Percentiles rank a stretch among this genome's conserved stretches.
These are phyloP conservation scores for Vespertilio murinus DNA, from an alignment of 2,797 vertebrate genomes.

Conservation along the genomic window DNA sequence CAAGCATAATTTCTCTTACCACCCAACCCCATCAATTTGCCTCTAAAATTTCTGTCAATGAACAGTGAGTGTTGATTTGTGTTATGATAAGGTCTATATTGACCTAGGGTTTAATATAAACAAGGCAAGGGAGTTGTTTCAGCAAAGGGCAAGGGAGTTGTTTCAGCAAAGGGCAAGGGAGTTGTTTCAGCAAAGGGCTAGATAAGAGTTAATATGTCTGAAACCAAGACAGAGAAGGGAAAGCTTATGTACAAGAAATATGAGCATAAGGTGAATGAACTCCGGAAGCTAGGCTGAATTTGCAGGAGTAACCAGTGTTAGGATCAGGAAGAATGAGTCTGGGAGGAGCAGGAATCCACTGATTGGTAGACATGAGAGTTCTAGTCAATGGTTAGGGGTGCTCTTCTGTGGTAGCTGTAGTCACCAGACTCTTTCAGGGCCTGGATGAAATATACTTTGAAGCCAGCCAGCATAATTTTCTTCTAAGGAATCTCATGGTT, in stretches of 20 bases:
- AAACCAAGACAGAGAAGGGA: slow-evolving; percentile 17
- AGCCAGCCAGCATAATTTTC: neutral
- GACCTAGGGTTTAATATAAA: neutral
- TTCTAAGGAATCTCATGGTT: slow-evolving; percentile 24
- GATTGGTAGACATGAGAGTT: neutral
- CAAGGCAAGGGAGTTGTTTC: neutral
- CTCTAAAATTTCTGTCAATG: neutral
- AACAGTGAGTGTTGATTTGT: neutral
- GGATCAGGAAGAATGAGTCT: neutral
- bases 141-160: neutral
- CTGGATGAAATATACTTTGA: slow-evolving; percentile 41
- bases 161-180: neutral
- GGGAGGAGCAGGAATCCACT: neutral
- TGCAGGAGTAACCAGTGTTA: neutral
- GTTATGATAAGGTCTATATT: neutral
- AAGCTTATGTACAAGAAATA: neutral
- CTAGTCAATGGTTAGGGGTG: neutral
- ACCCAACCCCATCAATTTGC: neutral
- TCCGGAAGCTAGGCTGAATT: neutral
- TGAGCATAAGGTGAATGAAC: neutral
- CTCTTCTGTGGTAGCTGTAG: neutral
- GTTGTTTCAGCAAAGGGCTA: slow-evolving; percentile 7
- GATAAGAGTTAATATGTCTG: slow-evolving; percentile 14
- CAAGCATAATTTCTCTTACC: neutral
- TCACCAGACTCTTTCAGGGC: slow-evolving; percentile 5